Conservation (phyloP, 2,888 invertebrate genomes). For the Trichacis sp. region DNA sequence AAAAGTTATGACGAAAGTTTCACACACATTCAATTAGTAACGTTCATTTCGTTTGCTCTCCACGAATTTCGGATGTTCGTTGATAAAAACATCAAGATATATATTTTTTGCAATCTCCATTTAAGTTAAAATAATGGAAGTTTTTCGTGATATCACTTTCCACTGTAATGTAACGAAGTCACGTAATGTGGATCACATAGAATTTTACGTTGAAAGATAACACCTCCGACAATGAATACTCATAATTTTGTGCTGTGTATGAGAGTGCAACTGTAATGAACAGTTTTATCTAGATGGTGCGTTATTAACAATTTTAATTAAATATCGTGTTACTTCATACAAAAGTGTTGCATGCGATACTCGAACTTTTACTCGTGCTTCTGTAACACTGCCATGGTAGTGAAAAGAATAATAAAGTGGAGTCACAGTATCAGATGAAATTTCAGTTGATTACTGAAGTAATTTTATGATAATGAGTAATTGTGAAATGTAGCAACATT, state of each 20-base stretch:
- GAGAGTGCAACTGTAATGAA: background rate
- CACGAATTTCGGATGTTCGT: too few relatives aligned
- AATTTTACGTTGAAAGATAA: background rate
- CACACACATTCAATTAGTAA: too few relatives aligned
- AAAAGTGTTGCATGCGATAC: background rate
- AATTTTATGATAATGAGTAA: too few relatives aligned
- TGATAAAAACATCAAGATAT: too few relatives aligned
- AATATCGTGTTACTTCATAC: background rate
- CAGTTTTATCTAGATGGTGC: background rate
- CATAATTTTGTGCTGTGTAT: background rate
- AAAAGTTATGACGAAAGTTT: too few relatives aligned
- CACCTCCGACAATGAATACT: background rate
- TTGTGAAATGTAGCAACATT: too few relatives aligned
- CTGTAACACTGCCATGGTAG: too few relatives aligned
- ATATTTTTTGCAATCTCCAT: too few relatives aligned
- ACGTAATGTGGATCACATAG: background rate
- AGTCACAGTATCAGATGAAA: too few relatives aligned
- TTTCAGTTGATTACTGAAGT: too few relatives aligned
- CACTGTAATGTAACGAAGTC: background rate
- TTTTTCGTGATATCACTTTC: background rate
- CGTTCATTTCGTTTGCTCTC: too few relatives aligned
- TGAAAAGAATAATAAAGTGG: too few relatives aligned
- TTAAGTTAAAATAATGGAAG: background rate
- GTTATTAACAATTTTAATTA: constrained; percentile 1
- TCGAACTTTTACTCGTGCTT: background rate